Conservation (phyloP, 37 sponge, comb jelly and placozoan species). For the Halisarca cf. caerulea region DNA sequence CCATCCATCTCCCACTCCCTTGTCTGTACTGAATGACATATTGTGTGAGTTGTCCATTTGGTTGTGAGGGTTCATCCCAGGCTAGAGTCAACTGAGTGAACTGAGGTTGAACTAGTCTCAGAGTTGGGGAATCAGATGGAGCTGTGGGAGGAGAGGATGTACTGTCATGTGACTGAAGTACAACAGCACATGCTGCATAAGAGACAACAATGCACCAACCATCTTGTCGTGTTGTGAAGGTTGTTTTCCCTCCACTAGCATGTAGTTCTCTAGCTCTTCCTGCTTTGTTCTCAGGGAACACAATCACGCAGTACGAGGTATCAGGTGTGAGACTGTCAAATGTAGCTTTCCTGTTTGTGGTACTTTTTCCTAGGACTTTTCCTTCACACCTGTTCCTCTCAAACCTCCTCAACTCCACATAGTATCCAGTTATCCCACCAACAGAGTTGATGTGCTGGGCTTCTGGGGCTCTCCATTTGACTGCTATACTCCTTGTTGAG, state of each 20-base stretch:
- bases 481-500: not conserved
- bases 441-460: not conserved
- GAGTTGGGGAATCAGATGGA: not conserved
- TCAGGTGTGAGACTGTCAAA: not conserved
- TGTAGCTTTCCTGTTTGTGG: not conserved
- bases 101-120: not conserved
- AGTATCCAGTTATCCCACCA: not conserved
- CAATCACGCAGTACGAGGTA: not conserved
- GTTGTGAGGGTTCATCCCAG: not conserved
- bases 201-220: not conserved
- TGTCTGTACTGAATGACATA: not conserved
- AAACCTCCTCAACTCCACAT: not conserved
- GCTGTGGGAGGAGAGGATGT: slow-evolving; percentile 7
- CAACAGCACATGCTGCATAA: too few species aligned
- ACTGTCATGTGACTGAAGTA: too few species aligned
- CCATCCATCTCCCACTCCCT: not conserved
- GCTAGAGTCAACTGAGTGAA: not conserved
- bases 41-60: not conserved
- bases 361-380: not conserved
- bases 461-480: slow-evolving; percentile 11
- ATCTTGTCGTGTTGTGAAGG: not conserved
- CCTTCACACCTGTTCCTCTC: not conserved
- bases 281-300: not conserved
- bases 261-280: not conserved
- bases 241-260: not conserved